Evolutionary conservation across 2,888 invertebrate species (phyloP), one percentile per base, ranked within the genome.

Genomic region (Epiperipatus broadwayi): DNA sequence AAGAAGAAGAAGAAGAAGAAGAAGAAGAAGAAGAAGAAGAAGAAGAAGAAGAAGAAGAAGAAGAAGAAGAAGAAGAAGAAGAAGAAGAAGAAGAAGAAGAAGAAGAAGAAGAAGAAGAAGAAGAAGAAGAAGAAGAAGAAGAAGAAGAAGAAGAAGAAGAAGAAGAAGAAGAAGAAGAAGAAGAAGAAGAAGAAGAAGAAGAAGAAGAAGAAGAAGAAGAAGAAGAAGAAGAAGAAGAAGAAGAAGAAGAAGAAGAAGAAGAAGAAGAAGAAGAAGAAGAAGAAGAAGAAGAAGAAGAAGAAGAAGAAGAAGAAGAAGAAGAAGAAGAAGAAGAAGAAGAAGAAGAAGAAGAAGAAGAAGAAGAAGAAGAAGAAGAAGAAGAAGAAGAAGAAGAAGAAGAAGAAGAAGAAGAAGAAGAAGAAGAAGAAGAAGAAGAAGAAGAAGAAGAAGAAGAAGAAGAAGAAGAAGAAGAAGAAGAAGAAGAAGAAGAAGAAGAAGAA

Each of bases 11-110:
- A 30, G 31, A 30, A 30, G 31, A 30, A 30, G 31, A 30, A 30
- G 31, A 30, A 30, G 31, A 30, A 30, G 31, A 30, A 30, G 31
- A 30, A 30, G 31, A 30, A 30, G 31, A 30, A 30, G 31, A 30
- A 30, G 31, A 30, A 30, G 31, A 30, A 30, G 31, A 30, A 30
- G 31, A 30, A 30, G 31, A 30, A 30, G 31, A 30, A 30, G 31
- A 30, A 30, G 31, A 30, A 30, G 31, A 30, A 30, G 31, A 30
- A 30, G 31, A 30, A 30, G 31, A 30, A 30, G 31, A 30, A 30
- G 31, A 30, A 30, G 31, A 30, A 30, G 31, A 30, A 30, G 31
- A 30, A 30, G 31, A 30, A 30, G 31, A 30, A 30, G 31, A 30
- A 30, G 31, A 30, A 30, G 31, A 30, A 30, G 31, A 30, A 30